Evolutionary conservation across 1,140 invertebrate species (phyloP), one percentile per base, ranked within the genome.

Genomic region (Heliconius congener): DNA sequence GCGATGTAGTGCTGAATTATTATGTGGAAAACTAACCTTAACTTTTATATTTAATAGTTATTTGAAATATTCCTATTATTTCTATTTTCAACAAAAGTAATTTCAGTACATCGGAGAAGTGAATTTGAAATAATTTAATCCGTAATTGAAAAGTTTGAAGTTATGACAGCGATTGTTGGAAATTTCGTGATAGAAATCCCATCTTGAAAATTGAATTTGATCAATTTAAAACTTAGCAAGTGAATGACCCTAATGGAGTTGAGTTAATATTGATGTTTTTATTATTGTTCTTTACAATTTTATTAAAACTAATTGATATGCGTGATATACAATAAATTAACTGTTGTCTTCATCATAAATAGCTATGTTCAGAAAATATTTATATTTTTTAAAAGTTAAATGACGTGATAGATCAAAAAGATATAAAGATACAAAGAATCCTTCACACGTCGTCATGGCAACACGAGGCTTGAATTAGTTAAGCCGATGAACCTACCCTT

Each of bases 391-490:
- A 6, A 30, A 66, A 66, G 27, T 27, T 30, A 30, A 30, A 66
- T 66, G 60, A 30, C 13, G n/a, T 27, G n/a, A 13, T 66, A 66
- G 60, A 66, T 16, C n/a, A 13, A 66, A 66, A 66, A 88, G 87
- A 86, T 84, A 83, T 81, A 81, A 73, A 81, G 83, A 74, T 80
- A 81, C 78, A 81, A 81, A 82, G 77, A 80, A 81, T 82, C 81
- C 85, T 84, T 83, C 80, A 81, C 72, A 81, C 84, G 92, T 91
- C 86, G 86, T 84, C 81, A 90, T 91, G 84, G 85, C 74, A 80
- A 93, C 91, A 70, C 71, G 77, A 81, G 81, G 79, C 85, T 87
- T 89, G 90, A 90, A 93, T 94, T 88, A 89, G 81, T 85, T 85
- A 87, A 81, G 80, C 77, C 76, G 74, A 72, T 81, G 83, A 78